A percentile compares a stretch with the other conserved stretches of the same genome.
phyloP scores from a whole-genome alignment of 2,888 invertebrate species.

The Polyommatus icarus region DNA sequence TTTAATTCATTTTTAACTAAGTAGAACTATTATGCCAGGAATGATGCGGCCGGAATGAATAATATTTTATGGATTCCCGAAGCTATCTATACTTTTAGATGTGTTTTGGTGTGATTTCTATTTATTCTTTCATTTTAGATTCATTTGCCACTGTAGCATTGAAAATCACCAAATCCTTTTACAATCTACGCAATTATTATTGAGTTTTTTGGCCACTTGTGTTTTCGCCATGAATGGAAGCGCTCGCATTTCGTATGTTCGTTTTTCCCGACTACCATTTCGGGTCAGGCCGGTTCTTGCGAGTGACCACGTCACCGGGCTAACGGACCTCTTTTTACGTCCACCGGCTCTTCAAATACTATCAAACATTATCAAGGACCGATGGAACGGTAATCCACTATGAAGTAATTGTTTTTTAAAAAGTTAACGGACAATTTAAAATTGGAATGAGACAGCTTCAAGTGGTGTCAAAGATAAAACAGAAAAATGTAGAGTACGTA shows the following conservation, averaged over 20 bases:
- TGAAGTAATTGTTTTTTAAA: neutral
- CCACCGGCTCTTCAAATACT: neutral
- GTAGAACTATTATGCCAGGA: constrained; percentile 17
- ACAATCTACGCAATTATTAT: neutral
- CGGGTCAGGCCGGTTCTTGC: constrained; percentile 68
- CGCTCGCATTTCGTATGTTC: constrained; percentile 59
- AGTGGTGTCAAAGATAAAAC: neutral
- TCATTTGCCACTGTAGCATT: neutral
- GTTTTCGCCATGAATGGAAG: constrained; percentile 60
- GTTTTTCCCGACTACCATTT: constrained; percentile 68
- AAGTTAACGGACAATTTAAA: neutral
- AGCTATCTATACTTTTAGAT: neutral
- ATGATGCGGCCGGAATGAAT: neutral
- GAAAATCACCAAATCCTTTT: neutral
- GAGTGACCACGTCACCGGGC: constrained; percentile 55
- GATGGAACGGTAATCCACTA: neutral
- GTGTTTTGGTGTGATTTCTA: neutral
- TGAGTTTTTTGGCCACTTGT: constrained; percentile 41
- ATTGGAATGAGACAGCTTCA: neutral
- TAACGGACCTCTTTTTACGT: constrained; percentile 25
- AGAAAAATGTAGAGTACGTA: neutral
- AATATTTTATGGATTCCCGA: neutral
- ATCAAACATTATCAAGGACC: neutral
- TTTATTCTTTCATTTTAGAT: neutral
- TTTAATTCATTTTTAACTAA: constrained; percentile 10